phyloP scores from a whole-genome alignment of 2,113 vertebrate genomes.

The Clarias macrocephalus region DNA sequence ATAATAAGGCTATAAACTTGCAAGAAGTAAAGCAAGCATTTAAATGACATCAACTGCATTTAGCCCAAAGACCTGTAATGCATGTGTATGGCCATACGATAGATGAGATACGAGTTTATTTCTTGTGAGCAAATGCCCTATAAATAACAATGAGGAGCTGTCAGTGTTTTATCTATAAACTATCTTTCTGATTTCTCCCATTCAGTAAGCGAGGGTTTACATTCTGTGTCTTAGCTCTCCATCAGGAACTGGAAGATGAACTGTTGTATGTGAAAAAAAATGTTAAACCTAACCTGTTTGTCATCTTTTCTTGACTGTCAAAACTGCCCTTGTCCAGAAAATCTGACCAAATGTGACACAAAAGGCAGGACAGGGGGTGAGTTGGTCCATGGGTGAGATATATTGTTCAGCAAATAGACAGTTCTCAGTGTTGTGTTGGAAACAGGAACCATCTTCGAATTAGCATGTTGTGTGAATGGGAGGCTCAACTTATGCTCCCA shows the following conservation, averaged over 20 bases:
- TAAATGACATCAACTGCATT: no score
- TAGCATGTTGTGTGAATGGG: no score
- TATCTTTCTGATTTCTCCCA: not conserved
- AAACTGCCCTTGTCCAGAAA: not conserved
- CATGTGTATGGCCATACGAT: slow-evolving; percentile 42
- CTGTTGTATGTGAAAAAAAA: no score
- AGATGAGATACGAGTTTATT: slow-evolving; percentile 54
- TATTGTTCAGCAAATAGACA: no score
- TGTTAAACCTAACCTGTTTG: not conserved
- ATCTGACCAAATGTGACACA: no score
- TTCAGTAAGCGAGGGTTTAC: not conserved
- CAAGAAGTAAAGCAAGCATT: no score
- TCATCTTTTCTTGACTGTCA: not conserved
- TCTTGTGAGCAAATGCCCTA: slow-evolving; percentile 53
- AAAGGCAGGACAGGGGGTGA: no score
- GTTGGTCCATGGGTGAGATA: no score
- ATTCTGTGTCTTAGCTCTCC: not conserved
- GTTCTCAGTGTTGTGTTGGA: no score
- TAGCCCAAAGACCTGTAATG: not conserved
- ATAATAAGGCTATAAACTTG: no score
- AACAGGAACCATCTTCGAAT: no score
- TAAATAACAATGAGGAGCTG: slow-evolving; percentile 54
- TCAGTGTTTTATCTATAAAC: slow-evolving; percentile 34
- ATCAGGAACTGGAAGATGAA: not conserved
- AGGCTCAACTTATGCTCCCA: no score